A percentile compares a stretch with the other conserved stretches of the same genome.
Evolutionary conservation across 2,888 invertebrate genomes (phyloP).

Genomic region (Caenorhabditis sp.): DNA sequence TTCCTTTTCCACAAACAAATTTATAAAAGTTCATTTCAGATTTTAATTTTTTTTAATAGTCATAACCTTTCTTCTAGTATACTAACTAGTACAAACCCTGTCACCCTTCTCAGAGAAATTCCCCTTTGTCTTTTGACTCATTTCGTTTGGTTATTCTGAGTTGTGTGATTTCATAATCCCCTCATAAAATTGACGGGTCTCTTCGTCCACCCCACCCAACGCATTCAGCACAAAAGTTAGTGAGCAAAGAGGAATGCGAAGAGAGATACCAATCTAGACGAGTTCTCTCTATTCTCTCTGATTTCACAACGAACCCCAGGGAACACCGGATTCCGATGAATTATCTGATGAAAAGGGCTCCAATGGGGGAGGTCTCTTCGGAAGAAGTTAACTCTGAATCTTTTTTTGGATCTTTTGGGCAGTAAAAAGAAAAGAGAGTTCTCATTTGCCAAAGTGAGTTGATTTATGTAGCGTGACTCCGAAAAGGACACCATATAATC

Average conservation of each 20-base stretch:
- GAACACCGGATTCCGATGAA: slow-evolving; percentile 53
- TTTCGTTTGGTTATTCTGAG: slow-evolving; percentile 10
- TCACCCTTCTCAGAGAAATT: not conserved
- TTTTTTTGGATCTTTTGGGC: slow-evolving; percentile 28
- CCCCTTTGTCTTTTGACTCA: slow-evolving; percentile 19
- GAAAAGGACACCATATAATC: slow-evolving; percentile 27
- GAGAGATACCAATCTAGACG: slow-evolving; percentile 61
- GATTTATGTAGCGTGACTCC: slow-evolving; percentile 32
- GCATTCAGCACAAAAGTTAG: slow-evolving; percentile 33
- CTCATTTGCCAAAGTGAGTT: slow-evolving; percentile 34
- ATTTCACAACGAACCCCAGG: slow-evolving; percentile 35
- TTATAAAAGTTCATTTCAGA: no score
- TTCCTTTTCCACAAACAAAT: no score
- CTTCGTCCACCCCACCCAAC: not conserved
- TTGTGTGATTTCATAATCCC: slow-evolving; percentile 61
- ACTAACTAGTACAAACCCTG: slow-evolving; percentile 2
- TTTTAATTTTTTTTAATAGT: no score
- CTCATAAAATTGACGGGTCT: slow-evolving; percentile 57
- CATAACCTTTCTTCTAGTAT: no score
- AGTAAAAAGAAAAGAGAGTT: not conserved
- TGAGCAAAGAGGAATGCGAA: slow-evolving; percentile 43
- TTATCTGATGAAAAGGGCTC: slow-evolving; percentile 59
- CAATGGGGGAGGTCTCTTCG: not conserved
- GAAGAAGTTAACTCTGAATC: slow-evolving; percentile 19
- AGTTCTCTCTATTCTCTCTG: slow-evolving; percentile 40